Evolutionary conservation across 2,888 invertebrate genomes (phyloP).

Genomic region (Agapostemon virescens): DNA sequence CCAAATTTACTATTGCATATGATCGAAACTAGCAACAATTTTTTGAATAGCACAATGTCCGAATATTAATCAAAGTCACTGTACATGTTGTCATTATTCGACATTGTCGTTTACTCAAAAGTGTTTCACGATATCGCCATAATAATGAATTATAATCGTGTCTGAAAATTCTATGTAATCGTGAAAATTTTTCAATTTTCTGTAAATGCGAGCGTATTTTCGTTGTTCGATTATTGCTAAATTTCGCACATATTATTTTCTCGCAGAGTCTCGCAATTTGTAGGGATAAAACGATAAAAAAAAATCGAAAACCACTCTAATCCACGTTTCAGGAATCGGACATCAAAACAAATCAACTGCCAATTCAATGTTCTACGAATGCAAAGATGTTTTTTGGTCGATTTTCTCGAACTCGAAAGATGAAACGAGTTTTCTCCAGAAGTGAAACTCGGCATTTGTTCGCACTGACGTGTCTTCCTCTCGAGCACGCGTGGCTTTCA

Average conservation of each 20-base stretch:
- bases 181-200: background rate
- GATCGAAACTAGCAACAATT: too few species aligned
- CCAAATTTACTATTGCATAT: too few species aligned
- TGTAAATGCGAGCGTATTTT: background rate
- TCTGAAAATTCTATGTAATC: background rate
- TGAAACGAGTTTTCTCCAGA: slow-evolving; percentile 34
- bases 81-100: too few species aligned
- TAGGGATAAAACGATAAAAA: too few species aligned
- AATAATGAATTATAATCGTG: background rate
- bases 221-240: background rate
- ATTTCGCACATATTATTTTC: background rate
- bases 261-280: background rate
- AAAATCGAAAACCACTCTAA: background rate
- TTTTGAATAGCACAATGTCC: too few species aligned
- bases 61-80: too few species aligned
- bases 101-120: background rate
- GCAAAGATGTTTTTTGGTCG: slow-evolving; percentile 17
- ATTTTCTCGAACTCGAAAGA: slow-evolving; percentile 27
- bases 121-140: background rate
- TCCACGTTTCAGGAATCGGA: background rate
- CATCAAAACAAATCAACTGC: background rate
- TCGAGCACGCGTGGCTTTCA: slow-evolving; percentile 39
- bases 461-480: slow-evolving; percentile 33
- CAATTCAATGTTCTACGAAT: background rate
- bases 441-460: slow-evolving; percentile 27